Evolutionary conservation across 2,888 invertebrate genomes (phyloP), one percentile per base, ranked within the genome.

Genomic region (Hermaeophaga mercurialis): DNA sequence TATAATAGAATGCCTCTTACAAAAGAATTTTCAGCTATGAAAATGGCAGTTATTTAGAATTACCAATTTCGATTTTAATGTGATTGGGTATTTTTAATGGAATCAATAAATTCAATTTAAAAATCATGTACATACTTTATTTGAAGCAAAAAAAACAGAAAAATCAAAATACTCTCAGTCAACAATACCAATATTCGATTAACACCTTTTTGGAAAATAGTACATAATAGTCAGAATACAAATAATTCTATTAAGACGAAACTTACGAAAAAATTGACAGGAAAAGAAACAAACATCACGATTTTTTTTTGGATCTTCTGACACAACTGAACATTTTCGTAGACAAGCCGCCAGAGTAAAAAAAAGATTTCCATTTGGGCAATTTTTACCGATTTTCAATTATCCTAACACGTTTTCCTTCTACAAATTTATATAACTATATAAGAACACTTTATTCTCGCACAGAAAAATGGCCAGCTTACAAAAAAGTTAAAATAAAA

Each of bases 261-360:
- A 9, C 9, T 11, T 28, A 31, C 2, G 9, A 31, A 31, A 22
- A 19, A 41, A 8, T 24, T 11, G 24, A 41, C 12, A 3, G 3
- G 17, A 11, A 31, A 15, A 28, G 17, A 34, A 34, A 12, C 7
- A 6, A 18, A 36, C 26, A 8, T 33, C 3, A 31, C 36, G 34
- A 15, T n/a, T 34, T 24, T 47, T 15, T 24, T 45, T 22, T 5
- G 4, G n/a, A 47, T 18, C 47, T 28, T 48, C 33, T 19, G 31
- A 33, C 33, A 28, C 11, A 48, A 64, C 7, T 36, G 15, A 67
- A 68, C 69, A 69, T 36, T 36, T 17, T 7, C n/a, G 17, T 36
- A 36, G 36, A 33, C 33, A 3, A 12, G 36, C 17, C 22, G 22
- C 6, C 3, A 5, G 22, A 22, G 22, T 22, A 6, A 22, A 5